Conservation (phyloP, 2,888 invertebrate genomes). For the Automeris io region DNA sequence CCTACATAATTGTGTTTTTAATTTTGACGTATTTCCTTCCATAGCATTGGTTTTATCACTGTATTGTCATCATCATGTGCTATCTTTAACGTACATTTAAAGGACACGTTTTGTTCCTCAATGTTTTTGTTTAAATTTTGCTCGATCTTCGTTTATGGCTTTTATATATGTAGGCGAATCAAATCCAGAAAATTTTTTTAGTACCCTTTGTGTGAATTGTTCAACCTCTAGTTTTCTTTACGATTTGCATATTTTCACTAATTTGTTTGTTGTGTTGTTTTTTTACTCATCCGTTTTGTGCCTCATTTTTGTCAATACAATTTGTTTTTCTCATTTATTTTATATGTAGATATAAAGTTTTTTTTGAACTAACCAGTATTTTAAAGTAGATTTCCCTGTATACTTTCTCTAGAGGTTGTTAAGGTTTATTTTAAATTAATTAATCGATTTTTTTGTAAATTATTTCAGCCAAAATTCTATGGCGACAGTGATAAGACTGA, state of each 20-base stretch:
- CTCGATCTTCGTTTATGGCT: not conserved
- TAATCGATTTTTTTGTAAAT: too few relatives aligned
- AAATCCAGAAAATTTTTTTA: slow-evolving; percentile 1
- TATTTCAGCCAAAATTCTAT: slow-evolving; percentile 80
- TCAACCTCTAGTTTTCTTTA: slow-evolving; percentile 7
- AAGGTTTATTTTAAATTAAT: too few relatives aligned
- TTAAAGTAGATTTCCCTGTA: too few relatives aligned
- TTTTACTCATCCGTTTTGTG: slow-evolving; percentile 24
- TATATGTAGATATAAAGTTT: not conserved
- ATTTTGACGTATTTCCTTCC: slow-evolving; percentile 13
- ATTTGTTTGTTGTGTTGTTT: slow-evolving; percentile 31
- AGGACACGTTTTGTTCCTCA: slow-evolving; percentile 16
- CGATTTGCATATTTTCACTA: slow-evolving; percentile 23
- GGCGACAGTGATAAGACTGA: slow-evolving; percentile 80
- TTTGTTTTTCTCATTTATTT: not conserved
- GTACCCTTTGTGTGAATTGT: not conserved
- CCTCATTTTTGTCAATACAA: slow-evolving; percentile 5
- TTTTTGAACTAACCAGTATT: not conserved
- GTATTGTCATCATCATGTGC: slow-evolving; percentile 4
- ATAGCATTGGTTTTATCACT: slow-evolving; percentile 1
- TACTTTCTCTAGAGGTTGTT: too few relatives aligned
- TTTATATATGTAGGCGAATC: not conserved
- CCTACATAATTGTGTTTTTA: slow-evolving; percentile 35
- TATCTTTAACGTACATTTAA: slow-evolving; percentile 14
- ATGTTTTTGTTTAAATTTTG: slow-evolving; percentile 7